A percentile compares a stretch with the other conserved stretches of the same genome.
These are phyloP conservation scores for Microchrysa polita DNA, from an alignment of 2,888 invertebrate genomes.

Conservation along the genomic window DNA sequence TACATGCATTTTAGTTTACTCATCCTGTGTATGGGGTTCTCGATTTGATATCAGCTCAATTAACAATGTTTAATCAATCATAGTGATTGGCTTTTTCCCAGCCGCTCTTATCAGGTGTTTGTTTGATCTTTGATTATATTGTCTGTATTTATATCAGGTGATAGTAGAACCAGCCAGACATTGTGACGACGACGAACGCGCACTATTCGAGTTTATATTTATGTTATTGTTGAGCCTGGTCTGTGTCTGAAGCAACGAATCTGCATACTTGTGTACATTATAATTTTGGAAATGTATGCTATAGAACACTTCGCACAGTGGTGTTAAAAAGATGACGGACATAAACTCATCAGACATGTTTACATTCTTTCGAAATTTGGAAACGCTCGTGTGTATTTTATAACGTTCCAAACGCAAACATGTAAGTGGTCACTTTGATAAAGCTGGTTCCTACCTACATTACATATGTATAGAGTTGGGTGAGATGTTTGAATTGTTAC, in stretches of 20 bases:
- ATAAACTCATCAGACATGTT: too few relatives aligned
- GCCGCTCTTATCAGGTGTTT: constrained; percentile 8
- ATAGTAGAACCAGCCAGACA: background rate
- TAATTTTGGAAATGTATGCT: too few relatives aligned
- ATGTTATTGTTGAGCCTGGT: background rate
- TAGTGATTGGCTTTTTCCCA: background rate
- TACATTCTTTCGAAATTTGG: too few relatives aligned
- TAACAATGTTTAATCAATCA: constrained; percentile 21
- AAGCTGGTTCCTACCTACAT: too few relatives aligned
- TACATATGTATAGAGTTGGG: too few relatives aligned
- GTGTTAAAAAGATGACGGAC: too few relatives aligned
- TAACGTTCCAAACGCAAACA: too few relatives aligned
- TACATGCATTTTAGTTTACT: constrained; percentile 12
- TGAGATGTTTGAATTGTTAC: too few relatives aligned
- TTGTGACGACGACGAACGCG: background rate
- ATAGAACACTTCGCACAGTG: too few relatives aligned
- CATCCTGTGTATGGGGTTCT: background rate
- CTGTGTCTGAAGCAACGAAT: background rate
- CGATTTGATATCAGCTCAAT: background rate
- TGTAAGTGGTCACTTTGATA: too few relatives aligned
- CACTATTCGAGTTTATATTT: background rate
- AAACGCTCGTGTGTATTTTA: too few relatives aligned
- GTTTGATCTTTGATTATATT: constrained; percentile 13
- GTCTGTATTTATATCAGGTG: background rate
- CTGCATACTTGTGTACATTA: constrained; percentile 1